A percentile compares a stretch with the other conserved stretches of the same genome.
phyloP scores from a whole-genome alignment of 2,888 invertebrate species.

The Melinaea menophilus region DNA sequence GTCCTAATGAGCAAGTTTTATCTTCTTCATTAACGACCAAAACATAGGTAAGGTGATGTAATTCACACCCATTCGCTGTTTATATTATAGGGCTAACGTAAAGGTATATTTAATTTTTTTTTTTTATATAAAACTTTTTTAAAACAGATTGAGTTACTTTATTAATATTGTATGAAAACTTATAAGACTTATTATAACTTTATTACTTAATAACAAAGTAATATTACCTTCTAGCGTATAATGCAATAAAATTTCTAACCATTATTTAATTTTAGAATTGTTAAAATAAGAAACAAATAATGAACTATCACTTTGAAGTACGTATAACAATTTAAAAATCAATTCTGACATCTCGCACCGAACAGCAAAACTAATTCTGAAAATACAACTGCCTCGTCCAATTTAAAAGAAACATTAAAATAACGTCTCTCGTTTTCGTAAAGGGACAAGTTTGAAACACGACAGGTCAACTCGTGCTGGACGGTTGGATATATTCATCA shows the following conservation, averaged over 20 bases:
- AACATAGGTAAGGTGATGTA: too few species aligned
- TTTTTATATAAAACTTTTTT: too few species aligned
- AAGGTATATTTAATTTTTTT: too few species aligned
- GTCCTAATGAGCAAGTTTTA: not conserved
- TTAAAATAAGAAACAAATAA: slow-evolving; percentile 1
- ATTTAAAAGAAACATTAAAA: slow-evolving; percentile 19
- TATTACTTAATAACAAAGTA: too few species aligned
- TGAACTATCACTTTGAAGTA: slow-evolving; percentile 16
- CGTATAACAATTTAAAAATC: slow-evolving; percentile 24
- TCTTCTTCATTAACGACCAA: not conserved
- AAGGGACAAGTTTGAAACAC: slow-evolving; percentile 21
- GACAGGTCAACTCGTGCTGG: slow-evolving; percentile 41
- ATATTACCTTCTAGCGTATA: not conserved
- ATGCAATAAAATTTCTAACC: not conserved
- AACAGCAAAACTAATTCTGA: slow-evolving; percentile 8
- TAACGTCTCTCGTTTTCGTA: not conserved
- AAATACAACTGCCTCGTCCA: slow-evolving; percentile 26
- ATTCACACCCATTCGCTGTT: too few species aligned
- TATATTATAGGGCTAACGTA: too few species aligned
- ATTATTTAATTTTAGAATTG: not conserved
- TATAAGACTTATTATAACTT: too few species aligned
- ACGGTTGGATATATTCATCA: slow-evolving; percentile 58
- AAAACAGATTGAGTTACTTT: too few species aligned
- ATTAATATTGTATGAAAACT: too few species aligned
- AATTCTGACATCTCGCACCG: slow-evolving; percentile 15